phyloP scores from a whole-genome alignment of 2,797 vertebrate species.

The Acestrorhynchus altus region DNA sequence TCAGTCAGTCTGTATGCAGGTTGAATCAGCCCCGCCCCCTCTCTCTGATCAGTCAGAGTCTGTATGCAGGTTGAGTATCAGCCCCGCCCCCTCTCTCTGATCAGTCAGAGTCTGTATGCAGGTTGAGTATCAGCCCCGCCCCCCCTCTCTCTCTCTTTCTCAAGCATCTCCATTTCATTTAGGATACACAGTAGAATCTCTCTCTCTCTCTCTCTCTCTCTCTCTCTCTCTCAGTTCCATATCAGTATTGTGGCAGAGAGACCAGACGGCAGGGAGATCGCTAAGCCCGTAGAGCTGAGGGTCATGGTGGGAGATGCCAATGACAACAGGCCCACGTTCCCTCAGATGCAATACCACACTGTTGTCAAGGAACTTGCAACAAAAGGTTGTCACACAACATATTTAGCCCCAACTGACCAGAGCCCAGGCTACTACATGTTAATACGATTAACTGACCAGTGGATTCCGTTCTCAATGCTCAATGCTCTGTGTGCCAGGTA shows the following conservation, averaged over 20 bases:
- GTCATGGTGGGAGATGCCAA: conserved; percentile 84
- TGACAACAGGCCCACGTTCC: conserved; percentile 81
- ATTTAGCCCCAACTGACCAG: neutral
- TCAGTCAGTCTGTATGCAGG: too few species aligned
- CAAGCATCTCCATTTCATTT: too few species aligned
- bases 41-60: too few species aligned
- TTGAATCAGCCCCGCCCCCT: too few species aligned
- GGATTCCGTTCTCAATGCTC: neutral
- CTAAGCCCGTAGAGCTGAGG: conserved; percentile 78
- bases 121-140: too few species aligned
- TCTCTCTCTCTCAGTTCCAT: conserved; percentile 71
- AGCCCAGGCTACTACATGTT: neutral
- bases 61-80: too few species aligned
- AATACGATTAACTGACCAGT: neutral
- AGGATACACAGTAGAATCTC: too few species aligned
- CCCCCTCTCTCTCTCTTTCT: too few species aligned
- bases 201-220: neutral
- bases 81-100: too few species aligned
- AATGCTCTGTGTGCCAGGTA: conserved; percentile 69
- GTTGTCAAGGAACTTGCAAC: conserved; percentile 76
- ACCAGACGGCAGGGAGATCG: conserved; percentile 76
- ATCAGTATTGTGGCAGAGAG: conserved; percentile 81
- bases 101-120: too few species aligned
- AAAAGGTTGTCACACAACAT: conserved; percentile 60
- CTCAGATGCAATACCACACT: conserved; percentile 76